Base-by-base conservation (phyloP, 2,113 vertebrate genomes). In the Centropristis striata region DNA sequence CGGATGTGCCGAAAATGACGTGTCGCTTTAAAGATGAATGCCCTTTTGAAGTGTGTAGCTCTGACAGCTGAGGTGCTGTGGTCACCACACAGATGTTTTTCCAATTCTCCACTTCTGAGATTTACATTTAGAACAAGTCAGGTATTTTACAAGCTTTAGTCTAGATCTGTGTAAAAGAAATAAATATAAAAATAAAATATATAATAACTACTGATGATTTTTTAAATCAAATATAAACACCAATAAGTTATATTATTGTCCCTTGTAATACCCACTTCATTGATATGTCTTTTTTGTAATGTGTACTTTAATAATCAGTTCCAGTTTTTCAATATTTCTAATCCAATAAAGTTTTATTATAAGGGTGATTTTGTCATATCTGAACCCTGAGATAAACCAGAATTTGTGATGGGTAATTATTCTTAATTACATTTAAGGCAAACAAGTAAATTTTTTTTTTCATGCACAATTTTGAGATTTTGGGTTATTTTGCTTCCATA, bases 81-180 rank as follows among this genome's bases (percentile, higher is more conserved):
- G 76, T 74, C 16, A 4, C 49, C 27, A 67, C 32, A 83, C 75
- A 76, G 67, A 74, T 78, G 69, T 32, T 72, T 83, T 78, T 79
- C 21, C 3, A 67, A 2, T 50, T 74, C 51, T 57, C n/a, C 36
- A 2, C 46, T 36, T 67, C 21, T 41, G 54, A 65, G 27, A 46
- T 20, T 14, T 49, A 44, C 28, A 66, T 67, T 65, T 36, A 41
- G 13, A 60, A 16, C 14, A 64, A 50, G 1, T 12, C 0, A 10
- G 14, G 12, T 50, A 39, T 51, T 73, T 54, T 51, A 36, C 6
- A 46, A 63, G 8, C 0, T 72, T 53, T 20, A 28, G 3, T 49
- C 14, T 8, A 53, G n/a, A 54, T 65, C 53, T 64, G 23, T 51
- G 18, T n/a, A n/a, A n/a, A n/a, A n/a, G n/a, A n/a, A n/a, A n/a